Percentiles rank a stretch among this genome's conserved stretches.
Conservation (phyloP, 2,888 invertebrate genomes). For the Drosophila anomalata region DNA sequence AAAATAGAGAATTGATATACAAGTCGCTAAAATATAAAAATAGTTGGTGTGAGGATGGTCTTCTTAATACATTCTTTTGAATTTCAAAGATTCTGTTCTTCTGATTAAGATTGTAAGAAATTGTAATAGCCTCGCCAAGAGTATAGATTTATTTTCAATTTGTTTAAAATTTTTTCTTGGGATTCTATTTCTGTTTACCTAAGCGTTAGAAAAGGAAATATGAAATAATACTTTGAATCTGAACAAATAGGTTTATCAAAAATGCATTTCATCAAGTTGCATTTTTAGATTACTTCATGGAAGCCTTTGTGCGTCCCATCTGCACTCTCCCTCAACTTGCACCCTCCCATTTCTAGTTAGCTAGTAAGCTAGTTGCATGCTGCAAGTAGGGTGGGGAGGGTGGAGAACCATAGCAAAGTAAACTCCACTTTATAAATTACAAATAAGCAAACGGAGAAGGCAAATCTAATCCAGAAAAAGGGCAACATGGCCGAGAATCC, state of each 20-base stretch:
- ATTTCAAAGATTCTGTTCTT: too few relatives aligned
- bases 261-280: conserved; percentile 31
- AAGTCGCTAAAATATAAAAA: too few relatives aligned
- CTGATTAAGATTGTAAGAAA: too few relatives aligned
- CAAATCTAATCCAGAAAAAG: conserved; percentile 31
- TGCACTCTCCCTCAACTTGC: not conserved
- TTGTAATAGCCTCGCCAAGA: too few relatives aligned
- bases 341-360: not conserved
- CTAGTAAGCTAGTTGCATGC: conserved; percentile 32
- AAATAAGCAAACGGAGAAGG: conserved; percentile 64
- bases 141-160: too few relatives aligned
- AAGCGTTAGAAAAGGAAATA: not conserved
- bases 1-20: too few relatives aligned
- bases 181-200: not conserved
- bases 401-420: conserved; percentile 51
- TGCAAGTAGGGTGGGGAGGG: conserved; percentile 56
- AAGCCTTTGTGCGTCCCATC: conserved; percentile 4
- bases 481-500: conserved; percentile 8
- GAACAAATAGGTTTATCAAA: conserved; percentile 32
- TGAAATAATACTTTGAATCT: conserved; percentile 19
- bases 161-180: too few relatives aligned
- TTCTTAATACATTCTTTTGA: too few relatives aligned
- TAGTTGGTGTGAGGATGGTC: too few relatives aligned
- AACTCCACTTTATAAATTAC: conserved; percentile 77
- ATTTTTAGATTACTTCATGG: conserved; percentile 24